phyloP scores from a whole-genome alignment of 2,797 vertebrate species.

The Trematomus bernacchii region DNA sequence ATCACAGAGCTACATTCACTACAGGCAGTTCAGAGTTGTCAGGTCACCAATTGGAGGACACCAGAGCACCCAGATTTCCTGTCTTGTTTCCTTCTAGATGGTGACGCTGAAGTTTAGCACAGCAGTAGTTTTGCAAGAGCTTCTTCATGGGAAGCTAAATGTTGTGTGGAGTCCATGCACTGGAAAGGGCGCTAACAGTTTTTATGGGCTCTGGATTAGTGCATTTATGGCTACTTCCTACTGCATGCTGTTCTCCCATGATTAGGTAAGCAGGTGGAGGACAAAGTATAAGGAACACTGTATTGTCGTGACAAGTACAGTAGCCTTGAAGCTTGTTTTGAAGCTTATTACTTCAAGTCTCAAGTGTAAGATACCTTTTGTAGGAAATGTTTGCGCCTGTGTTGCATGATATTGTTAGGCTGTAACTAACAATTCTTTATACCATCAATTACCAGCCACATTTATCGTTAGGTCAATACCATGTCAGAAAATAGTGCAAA shows the following conservation, averaged over 20 bases:
- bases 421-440: too few species aligned
- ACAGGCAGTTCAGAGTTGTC: background rate
- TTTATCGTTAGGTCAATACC: too few species aligned
- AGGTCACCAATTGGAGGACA: background rate
- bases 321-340: background rate
- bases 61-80: background rate
- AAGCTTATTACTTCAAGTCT: background rate
- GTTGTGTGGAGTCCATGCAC: background rate
- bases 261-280: background rate
- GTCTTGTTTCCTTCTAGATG: background rate
- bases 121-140: background rate
- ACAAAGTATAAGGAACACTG: background rate
- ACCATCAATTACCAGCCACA: too few species aligned
- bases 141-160: background rate
- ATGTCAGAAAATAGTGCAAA: too few species aligned
- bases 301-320: background rate
- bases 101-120: background rate
- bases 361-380: background rate
- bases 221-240: background rate
- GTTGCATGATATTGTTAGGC: background rate
- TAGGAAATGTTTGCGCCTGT: background rate
- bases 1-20: background rate
- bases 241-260: background rate
- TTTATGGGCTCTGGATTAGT: conserved; percentile 1
- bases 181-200: background rate